A percentile compares a stretch with the other conserved stretches of the same genome.
These are phyloP conservation scores for Epiblema foenella DNA, from an alignment of 2,888 invertebrate genomes.

Conservation along the genomic window DNA sequence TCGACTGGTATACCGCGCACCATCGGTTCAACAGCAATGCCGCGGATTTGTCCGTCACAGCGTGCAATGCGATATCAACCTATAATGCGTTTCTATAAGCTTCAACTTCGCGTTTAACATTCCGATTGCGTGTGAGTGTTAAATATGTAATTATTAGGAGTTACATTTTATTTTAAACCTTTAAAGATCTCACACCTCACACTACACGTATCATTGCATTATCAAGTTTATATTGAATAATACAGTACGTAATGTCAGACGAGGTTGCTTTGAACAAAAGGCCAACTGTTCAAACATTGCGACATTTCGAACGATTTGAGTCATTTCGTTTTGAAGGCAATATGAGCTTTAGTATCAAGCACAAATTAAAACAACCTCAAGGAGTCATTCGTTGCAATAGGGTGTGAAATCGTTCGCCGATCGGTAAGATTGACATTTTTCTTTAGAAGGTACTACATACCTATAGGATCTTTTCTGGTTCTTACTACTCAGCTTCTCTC, in stretches of 20 bases:
- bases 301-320: constrained; percentile 40
- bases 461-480: too few species aligned
- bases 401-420: neutral
- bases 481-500: neutral
- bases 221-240: neutral
- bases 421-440: neutral
- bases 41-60: too few species aligned
- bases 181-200: neutral
- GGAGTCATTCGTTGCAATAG: neutral
- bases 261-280: constrained; percentile 51
- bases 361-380: neutral
- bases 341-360: neutral
- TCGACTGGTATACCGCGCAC: too few species aligned
- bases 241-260: constrained; percentile 48
- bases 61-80: too few species aligned
- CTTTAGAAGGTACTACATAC: neutral
- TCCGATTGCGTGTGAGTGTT: too few species aligned
- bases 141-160: too few species aligned
- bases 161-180: neutral
- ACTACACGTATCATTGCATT: neutral
- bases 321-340: constrained; percentile 43
- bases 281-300: constrained; percentile 55
- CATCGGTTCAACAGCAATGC: too few species aligned
- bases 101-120: too few species aligned
- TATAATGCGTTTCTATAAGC: too few species aligned